These are phyloP conservation scores for Anagrus nilaparvatae DNA, from an alignment of 1,140 invertebrate genomes.

Conservation along the genomic window DNA sequence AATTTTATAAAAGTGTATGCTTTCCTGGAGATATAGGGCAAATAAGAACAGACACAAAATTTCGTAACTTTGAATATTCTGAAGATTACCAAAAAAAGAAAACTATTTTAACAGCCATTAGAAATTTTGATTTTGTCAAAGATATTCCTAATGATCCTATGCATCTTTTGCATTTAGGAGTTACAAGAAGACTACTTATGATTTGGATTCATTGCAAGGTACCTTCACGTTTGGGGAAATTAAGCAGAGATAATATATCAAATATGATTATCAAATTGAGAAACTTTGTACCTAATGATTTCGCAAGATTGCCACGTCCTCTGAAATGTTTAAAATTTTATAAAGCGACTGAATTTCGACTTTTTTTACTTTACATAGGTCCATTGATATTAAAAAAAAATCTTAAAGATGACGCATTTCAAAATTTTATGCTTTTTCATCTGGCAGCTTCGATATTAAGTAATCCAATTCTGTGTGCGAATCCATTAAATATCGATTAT, in stretches of 20 bases:
- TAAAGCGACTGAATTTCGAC: slow-evolving; percentile 30
- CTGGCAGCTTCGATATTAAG: slow-evolving; percentile 14
- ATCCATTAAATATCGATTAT: slow-evolving; percentile 7
- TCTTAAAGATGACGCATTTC: slow-evolving; percentile 10
- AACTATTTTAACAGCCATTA: slow-evolving; percentile 14
- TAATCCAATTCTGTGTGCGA: neutral
- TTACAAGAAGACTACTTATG: slow-evolving; percentile 21
- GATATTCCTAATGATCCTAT: slow-evolving; percentile 24
- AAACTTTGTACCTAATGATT: slow-evolving; percentile 21
- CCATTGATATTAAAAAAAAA: slow-evolving; percentile 21
- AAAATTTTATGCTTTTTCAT: slow-evolving; percentile 18
- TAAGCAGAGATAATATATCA: slow-evolving; percentile 4
- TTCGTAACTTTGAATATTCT: slow-evolving; percentile 8
- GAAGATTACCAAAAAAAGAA: slow-evolving; percentile 10
- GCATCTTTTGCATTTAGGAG: slow-evolving; percentile 24
- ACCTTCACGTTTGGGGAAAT: neutral
- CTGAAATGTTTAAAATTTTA: slow-evolving; percentile 21
- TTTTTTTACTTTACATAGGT: slow-evolving; percentile 26
- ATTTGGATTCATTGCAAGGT: slow-evolving; percentile 19
- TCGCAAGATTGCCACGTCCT: slow-evolving; percentile 22
- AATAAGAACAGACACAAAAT: slow-evolving; percentile 13
- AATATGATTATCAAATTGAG: neutral
- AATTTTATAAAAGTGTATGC: slow-evolving; percentile 9
- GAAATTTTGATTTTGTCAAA: slow-evolving; percentile 18
- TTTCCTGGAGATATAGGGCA: slow-evolving; percentile 8